Evolutionary conservation across 2,888 invertebrate species (phyloP).

Genomic region (Mesochorus sp.): DNA sequence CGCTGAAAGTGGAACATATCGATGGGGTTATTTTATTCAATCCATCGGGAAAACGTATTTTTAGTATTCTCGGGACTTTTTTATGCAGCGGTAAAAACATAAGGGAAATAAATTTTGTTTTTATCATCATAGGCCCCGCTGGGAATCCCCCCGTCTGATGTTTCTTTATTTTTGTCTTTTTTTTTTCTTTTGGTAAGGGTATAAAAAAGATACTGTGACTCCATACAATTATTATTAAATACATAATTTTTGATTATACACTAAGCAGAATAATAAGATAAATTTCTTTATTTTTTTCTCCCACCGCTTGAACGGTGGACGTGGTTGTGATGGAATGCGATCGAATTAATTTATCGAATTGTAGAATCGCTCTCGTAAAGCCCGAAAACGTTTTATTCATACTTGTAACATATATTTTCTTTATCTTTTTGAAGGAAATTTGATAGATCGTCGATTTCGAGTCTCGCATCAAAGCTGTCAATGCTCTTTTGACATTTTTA

Average conservation of each 20-base stretch:
- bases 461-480: no score
- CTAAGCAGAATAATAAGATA: conserved; percentile 34
- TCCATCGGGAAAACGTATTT: neutral
- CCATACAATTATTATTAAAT: conserved; percentile 54
- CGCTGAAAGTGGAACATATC: conserved; percentile 14
- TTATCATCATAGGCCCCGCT: no score
- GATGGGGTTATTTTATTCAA: conserved; percentile 3
- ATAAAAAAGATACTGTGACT: conserved; percentile 18
- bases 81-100: neutral
- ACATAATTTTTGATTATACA: conserved; percentile 45
- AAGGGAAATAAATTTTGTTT: neutral
- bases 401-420: neutral
- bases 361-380: neutral
- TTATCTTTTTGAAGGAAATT: neutral
- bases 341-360: neutral
- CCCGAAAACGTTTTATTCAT: neutral
- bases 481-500: conserved; percentile 3
- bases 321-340: neutral
- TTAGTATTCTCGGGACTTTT: neutral
- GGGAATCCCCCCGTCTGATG: no score
- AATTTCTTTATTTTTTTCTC: neutral
- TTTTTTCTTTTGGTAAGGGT: neutral
- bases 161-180: neutral
- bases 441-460: no score
- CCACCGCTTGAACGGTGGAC: neutral